Base-by-base conservation (phyloP, 2,888 invertebrate species). In the Actias luna region DNA sequence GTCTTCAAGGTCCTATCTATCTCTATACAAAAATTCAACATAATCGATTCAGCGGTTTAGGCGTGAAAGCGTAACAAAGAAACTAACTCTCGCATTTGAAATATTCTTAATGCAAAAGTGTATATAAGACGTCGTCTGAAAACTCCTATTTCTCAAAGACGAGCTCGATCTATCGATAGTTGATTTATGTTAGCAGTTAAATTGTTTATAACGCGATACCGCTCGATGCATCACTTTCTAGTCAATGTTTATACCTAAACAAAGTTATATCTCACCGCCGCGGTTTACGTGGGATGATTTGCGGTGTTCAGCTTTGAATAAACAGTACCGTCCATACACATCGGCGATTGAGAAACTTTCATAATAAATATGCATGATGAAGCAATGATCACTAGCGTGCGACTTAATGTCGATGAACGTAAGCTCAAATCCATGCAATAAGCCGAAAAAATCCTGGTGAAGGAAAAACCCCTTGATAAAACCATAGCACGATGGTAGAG, bases 161-260 rank as follows among this genome's bases (percentile, higher is more conserved):
- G 55, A 42, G 76, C 84, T 84, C 80, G 73, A n/a, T 71, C 74
- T 74, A 79, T 84, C 86, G 82, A 88, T 84, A 71, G 75, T 78
- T 89, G 89, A 90, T 90, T 90, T 89, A 90, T 79, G 82, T 69
- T 62, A 68, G 72, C 81, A 84, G 77, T 89, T 86, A 89, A 89
- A 79, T 76, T 84, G 84, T 85, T 87, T 88, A 89, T 84, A 77
- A 78, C 77, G 69, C 73, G 67, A 62, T 67, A 68, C 68, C 72
- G 71, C 79, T 78, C 75, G 80, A 79, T 79, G 78, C 65, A 69
- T 74, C 71, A 72, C 78, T 79, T 71, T 70, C 73, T 72, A 67
- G 69, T 64, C 66, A 72, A 70, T 79, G 79, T 79, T 77, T 79
- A 74, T 77, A 76, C 73, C 72, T 67, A 70, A 73, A 77, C 75